A percentile compares a stretch with the other conserved stretches of the same genome.
phyloP scores from a whole-genome alignment of 2,888 invertebrate genomes.

The Diaperis boleti region DNA sequence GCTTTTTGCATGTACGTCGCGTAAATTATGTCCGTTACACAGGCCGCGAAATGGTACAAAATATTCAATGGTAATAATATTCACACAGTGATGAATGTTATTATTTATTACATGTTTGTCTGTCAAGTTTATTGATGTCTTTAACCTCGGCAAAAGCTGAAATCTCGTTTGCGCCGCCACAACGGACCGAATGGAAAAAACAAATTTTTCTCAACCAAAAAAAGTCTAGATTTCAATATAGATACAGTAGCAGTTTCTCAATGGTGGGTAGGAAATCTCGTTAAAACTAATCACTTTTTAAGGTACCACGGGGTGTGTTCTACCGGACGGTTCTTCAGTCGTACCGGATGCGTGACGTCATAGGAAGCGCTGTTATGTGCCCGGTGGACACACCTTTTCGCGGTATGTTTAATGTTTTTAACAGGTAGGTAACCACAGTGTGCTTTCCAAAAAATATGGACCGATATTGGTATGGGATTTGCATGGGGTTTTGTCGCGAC shows the following conservation, averaged over 20 bases:
- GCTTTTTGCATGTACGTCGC: conserved; percentile 27
- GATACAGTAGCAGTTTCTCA: conserved; percentile 41
- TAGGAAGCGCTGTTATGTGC: conserved; percentile 54
- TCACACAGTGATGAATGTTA: conserved; percentile 55
- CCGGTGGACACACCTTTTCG: conserved; percentile 55
- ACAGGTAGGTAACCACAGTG: conserved; percentile 33
- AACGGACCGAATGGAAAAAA: conserved; percentile 5
- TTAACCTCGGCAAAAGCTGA: conserved; percentile 52
- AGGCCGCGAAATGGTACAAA: conserved; percentile 35
- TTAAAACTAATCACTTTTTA: conserved; percentile 18
- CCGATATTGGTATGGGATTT: conserved; percentile 13
- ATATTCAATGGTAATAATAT: conserved; percentile 52
- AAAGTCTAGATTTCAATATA: conserved; percentile 54
- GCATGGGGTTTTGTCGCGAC: not conserved
- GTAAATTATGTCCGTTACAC: conserved; percentile 33
- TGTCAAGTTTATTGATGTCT: conserved; percentile 56
- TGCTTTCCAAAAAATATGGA: not conserved
- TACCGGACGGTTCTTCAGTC: conserved; percentile 4
- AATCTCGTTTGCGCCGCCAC: conserved; percentile 38
- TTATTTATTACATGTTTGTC: conserved; percentile 56
- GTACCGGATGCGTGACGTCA: conserved; percentile 55
- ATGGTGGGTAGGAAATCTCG: conserved; percentile 13
- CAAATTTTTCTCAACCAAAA: conserved; percentile 4
- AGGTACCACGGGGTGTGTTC: conserved; percentile 22
- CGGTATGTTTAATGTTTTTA: conserved; percentile 53